Evolutionary conservation across 2,797 vertebrate species (phyloP).

Genomic region (Phataginus tricuspis): DNA sequence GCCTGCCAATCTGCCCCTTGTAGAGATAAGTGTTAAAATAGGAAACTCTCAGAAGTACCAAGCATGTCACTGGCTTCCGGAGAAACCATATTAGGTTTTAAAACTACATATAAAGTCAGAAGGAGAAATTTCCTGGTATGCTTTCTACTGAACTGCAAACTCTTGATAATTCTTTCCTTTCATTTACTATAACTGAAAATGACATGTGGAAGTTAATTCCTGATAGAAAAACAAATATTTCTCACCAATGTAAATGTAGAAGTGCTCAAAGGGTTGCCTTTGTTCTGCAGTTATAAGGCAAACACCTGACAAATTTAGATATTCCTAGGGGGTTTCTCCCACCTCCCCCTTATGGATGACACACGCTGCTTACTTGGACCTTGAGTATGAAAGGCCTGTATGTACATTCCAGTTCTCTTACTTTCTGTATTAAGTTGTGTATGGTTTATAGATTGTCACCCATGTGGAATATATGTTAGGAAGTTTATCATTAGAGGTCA

Average conservation of each 20-base stretch:
- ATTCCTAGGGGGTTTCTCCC: neutral
- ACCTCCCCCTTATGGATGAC: neutral
- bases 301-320: neutral
- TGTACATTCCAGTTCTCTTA: neutral
- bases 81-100: neutral
- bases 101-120: neutral
- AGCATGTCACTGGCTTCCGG: neutral
- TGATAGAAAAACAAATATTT: neutral
- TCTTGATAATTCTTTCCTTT: neutral
- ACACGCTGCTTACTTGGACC: neutral
- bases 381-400: neutral
- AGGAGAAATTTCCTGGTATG: neutral
- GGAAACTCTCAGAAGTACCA: neutral
- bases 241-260: neutral
- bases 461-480: neutral
- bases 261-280: neutral
- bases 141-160: neutral
- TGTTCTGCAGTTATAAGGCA: neutral
- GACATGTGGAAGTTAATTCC: neutral
- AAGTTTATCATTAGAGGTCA: neutral
- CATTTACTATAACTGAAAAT: constrained; percentile 5
- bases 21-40: neutral
- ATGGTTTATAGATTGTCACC: neutral
- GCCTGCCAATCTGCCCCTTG: neutral
- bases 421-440: neutral